Base-by-base conservation (phyloP, 2,113 vertebrate species). In the Cyprinodon brontotheroides region DNA sequence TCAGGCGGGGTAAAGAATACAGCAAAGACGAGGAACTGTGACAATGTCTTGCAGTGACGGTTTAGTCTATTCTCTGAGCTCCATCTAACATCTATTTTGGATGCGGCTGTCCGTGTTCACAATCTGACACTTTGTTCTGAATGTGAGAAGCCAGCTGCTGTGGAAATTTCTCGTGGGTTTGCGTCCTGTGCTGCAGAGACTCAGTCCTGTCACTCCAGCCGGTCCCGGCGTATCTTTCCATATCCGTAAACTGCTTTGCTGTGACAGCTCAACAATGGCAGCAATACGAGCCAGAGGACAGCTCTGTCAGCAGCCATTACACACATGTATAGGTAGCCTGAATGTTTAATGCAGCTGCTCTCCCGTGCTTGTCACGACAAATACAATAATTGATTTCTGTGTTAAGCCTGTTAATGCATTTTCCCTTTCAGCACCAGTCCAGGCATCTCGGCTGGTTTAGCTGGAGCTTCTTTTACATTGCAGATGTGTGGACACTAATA, bases 321-420 rank as follows among this genome's bases (percentile, higher is more conserved):
- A 76, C 9, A 38, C 75, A 60, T 48, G 80, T 73, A 72, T 62
- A 73, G 50, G 68, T 74, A 66, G 72, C 43, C 62, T 82, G 69
- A 78, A 81, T 80, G 15, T 81, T 64, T 81, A 82, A 84, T 78
- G 37, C 17, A 53, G 70, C 60, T 4, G 17, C 68, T 53, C 41
- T 38, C 64, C 64, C 15, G n/a, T 37, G 22, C 74, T 61, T 71
- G 62, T 75, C 63, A 71, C 38, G 37, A 68, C 62, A 79, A 78
- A 72, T 67, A 81, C 29, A 62, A 70, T 75, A 72, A 90, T 82
- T 81, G 70, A 79, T 77, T 84, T 80, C 38, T 60, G 63, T 74
- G 61, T 76, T 20, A 66, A 84, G 43, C 72, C 75, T 61, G 40
- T 81, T 71, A 79, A 67, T 74, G 68, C 53, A n/a, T 64, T 74